Evolutionary conservation across 1,140 invertebrate genomes (phyloP).

Genomic region (Tetragonula clypearis): DNA sequence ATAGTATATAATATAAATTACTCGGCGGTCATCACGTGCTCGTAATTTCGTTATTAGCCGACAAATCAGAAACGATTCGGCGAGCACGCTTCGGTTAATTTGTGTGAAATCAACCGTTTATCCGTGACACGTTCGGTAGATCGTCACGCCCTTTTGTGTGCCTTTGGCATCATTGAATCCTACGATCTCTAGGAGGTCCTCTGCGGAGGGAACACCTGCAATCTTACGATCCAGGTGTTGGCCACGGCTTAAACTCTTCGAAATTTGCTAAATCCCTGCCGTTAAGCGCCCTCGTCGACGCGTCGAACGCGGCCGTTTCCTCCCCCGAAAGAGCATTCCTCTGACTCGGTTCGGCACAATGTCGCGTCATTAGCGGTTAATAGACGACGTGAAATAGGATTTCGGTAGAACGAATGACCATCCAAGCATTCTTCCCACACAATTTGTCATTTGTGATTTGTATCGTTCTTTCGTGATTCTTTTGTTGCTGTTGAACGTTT

Average conservation of each 20-base stretch:
- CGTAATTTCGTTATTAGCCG: conserved; percentile 8
- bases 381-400: conserved; percentile 32
- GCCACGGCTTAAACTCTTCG: conserved; percentile 17
- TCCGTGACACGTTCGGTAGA: conserved; percentile 54
- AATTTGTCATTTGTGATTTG: conserved; percentile 19
- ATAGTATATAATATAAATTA: neutral
- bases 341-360: neutral
- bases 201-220: conserved; percentile 54
- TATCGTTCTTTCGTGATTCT: neutral
- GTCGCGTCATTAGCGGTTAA: conserved; percentile 24
- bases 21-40: neutral
- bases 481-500: neutral
- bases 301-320: conserved; percentile 11
- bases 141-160: conserved; percentile 66
- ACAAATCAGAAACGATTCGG: neutral
- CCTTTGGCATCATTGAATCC: conserved; percentile 29
- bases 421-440: neutral
- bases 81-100: conserved; percentile 59
- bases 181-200: conserved; percentile 55
- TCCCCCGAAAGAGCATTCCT: conserved; percentile 20
- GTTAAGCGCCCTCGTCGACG: conserved; percentile 29
- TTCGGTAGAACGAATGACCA: neutral
- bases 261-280: conserved; percentile 36
- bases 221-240: conserved; percentile 61
- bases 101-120: conserved; percentile 68